Conservation (phyloP, 1,140 invertebrate genomes). For the Phortica variegata region DNA sequence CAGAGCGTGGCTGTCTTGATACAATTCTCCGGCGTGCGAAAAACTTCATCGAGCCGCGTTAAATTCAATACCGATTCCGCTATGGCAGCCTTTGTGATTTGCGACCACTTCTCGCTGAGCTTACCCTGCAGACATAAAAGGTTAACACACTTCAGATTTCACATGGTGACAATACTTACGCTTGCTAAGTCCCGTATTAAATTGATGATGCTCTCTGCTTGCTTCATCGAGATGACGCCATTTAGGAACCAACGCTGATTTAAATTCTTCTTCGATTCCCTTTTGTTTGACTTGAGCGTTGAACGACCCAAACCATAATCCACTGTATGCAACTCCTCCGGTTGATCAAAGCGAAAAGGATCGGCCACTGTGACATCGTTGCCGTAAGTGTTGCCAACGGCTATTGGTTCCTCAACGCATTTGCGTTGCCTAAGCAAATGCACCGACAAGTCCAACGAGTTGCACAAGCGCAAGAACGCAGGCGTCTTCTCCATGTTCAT, state of each 20-base stretch:
- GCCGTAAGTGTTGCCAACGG: not conserved
- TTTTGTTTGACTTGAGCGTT: conserved; percentile 7
- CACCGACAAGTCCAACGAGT: conserved; percentile 50
- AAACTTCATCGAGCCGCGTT: conserved; percentile 75
- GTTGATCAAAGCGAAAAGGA: conserved; percentile 41
- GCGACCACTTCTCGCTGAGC: conserved; percentile 82
- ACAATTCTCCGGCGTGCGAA: conserved; percentile 73
- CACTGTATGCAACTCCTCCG: not conserved
- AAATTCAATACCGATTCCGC: conserved; percentile 86
- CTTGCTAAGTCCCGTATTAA: conserved; percentile 89
- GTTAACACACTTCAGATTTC: not conserved
- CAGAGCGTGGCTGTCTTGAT: conserved; percentile 83
- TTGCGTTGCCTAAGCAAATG: conserved; percentile 30
- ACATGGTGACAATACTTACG: conserved; percentile 61
- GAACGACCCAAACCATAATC: conserved; percentile 1
- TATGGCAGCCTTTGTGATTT: conserved; percentile 85
- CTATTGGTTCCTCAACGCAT: conserved; percentile 18
- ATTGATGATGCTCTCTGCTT: conserved; percentile 84
- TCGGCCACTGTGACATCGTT: conserved; percentile 8
- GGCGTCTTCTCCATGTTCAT: conserved; percentile 43
- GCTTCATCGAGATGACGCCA: conserved; percentile 77
- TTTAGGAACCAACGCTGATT: conserved; percentile 79
- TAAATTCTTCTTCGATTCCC: conserved; percentile 41
- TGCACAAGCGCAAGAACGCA: conserved; percentile 46
- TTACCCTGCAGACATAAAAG: conserved; percentile 69